Evolutionary conservation across 2,888 invertebrate species (phyloP), one percentile per base, ranked within the genome.

Genomic region (Eudasyphora cyanicolor): DNA sequence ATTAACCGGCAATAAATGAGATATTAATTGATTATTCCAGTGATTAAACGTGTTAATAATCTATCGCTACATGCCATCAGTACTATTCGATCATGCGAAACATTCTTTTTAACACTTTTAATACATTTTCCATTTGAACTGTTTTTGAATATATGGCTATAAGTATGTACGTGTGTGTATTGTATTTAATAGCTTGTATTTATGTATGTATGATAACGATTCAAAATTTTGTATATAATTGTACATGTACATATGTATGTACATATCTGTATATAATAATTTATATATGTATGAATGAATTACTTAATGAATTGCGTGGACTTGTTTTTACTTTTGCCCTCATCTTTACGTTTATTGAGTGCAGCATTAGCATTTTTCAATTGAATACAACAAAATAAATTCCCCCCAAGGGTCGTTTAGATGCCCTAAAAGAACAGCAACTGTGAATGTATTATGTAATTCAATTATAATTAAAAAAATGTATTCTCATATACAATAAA

Each of bases 141-240:
- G 24, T 19, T 35, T 35, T 5, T 10, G 10, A 35, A 35, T 35
- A 35, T 35, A 19, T 51, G 19, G 51, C 8, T n/a, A 19, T 64
- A 35, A 17, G 35, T 64, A 62, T 17, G 32, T 64, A 24, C 42
- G 21, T 42, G 7, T 24, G 6, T 21, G 19, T 24, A 24, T 67
- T n/a, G 7, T 29, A 27, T 32, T 21, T 62, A 14, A 27, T 24
- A 29, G 8, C 32, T 17, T 64, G 35, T 64, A 10, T 38, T 2
- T 62, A 64, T 64, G 12, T 64, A 35, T 42, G 17, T 35, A 14
- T 67, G 42, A 24, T 24, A 27, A 14, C 57, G 27, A 21, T 57
- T 57, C 24, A 57, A 57, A 24, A 24, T 57, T 27, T 57, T 57
- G 57, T 57, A 57, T 45, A 45, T 24, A 57, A 24, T 24, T 67